Evolutionary conservation across 2,888 invertebrate species (phyloP).

Genomic region (Pyrgus malvae): DNA sequence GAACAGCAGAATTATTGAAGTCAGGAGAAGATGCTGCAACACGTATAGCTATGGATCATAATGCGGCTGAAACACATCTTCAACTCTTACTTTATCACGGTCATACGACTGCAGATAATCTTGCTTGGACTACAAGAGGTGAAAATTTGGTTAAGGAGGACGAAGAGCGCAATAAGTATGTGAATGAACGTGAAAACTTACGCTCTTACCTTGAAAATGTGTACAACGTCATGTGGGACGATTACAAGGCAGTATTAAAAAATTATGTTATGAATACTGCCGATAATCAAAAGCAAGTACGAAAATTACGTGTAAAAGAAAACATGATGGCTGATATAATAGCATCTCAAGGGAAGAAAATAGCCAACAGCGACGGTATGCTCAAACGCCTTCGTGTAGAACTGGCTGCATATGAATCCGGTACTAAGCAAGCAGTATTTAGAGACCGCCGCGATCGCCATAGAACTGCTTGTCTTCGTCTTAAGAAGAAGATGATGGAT

Average conservation of each 20-base stretch:
- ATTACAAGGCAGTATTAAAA: conserved; percentile 65
- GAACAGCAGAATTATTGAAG: conserved; percentile 50
- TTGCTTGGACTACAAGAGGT: conserved; percentile 65
- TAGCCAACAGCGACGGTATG: conserved; percentile 61
- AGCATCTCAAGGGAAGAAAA: conserved; percentile 66
- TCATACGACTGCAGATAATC: conserved; percentile 56
- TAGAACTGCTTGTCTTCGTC: conserved; percentile 54
- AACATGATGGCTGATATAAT: conserved; percentile 72
- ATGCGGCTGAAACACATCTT: conserved; percentile 66
- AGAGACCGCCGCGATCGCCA: conserved; percentile 66
- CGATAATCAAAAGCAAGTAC: conserved; percentile 66
- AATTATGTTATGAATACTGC: conserved; percentile 61
- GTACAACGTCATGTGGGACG: conserved; percentile 64
- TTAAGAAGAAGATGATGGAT: conserved; percentile 54
- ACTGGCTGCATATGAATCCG: conserved; percentile 67
- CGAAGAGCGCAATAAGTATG: conserved; percentile 60
- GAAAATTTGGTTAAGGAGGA: conserved; percentile 71
- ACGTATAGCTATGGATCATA: conserved; percentile 52
- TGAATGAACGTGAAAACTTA: conserved; percentile 58
- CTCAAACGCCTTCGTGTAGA: conserved; percentile 61
- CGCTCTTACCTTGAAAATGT: conserved; percentile 62
- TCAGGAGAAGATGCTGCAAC: conserved; percentile 49
- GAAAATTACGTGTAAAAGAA: conserved; percentile 66
- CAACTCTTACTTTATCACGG: conserved; percentile 63
- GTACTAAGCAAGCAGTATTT: conserved; percentile 69